These are phyloP conservation scores for Salvelinus fontinalis DNA, from an alignment of 2,113 vertebrate species.

Conservation along the genomic window DNA sequence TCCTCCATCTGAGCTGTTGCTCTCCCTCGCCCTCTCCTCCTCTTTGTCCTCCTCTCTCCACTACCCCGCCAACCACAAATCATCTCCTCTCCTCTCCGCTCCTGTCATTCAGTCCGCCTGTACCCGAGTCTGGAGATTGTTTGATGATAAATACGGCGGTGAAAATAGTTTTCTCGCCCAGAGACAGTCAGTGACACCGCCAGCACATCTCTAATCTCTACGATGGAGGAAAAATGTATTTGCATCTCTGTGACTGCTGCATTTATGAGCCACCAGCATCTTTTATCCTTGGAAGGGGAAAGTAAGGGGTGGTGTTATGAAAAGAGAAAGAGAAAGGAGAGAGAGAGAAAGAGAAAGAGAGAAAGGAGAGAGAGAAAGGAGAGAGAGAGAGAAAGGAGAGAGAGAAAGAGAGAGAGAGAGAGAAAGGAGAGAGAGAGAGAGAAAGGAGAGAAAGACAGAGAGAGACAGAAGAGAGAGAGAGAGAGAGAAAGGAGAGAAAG, in stretches of 20 bases:
- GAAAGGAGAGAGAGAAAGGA: no score
- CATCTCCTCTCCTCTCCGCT: not conserved
- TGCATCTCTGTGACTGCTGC: not conserved
- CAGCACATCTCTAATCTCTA: not conserved
- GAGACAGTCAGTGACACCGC: not conserved
- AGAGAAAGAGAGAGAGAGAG: not conserved
- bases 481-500: no score
- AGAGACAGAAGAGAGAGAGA: no score
- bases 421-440: no score
- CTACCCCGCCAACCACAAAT: not conserved
- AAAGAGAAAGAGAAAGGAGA: not conserved
- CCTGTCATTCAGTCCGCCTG: not conserved
- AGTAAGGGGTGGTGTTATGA: not conserved
- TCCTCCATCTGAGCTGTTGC: no score
- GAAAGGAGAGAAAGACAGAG: no score
- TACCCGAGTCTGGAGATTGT: conserved; percentile 11
- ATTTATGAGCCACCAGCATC: not conserved
- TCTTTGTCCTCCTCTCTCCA: not conserved
- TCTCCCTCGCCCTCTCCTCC: not conserved
- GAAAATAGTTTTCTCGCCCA: conserved; percentile 6
- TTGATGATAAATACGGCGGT: conserved; percentile 40
- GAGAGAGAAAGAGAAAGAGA: accelerated
- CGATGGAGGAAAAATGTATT: not conserved
- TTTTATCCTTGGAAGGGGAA: not conserved
- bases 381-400: not conserved